phyloP scores from a whole-genome alignment of 2,113 vertebrate genomes.

The Leptosomus discolor region DNA sequence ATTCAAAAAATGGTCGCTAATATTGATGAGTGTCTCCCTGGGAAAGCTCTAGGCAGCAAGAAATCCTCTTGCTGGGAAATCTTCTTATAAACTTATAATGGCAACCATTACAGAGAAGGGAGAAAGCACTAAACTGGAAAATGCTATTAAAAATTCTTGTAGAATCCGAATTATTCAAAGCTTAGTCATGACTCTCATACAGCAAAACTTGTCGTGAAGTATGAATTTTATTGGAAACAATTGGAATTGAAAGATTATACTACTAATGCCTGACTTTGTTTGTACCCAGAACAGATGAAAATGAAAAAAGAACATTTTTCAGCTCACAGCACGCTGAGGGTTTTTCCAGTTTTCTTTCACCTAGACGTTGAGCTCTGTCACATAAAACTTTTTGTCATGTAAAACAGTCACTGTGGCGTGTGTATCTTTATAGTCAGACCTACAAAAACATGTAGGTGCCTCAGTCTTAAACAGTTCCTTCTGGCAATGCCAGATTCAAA shows the following conservation, averaged over 20 bases:
- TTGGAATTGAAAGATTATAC: not conserved
- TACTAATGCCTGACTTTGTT: not conserved
- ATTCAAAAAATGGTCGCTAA: not conserved
- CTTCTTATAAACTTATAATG: constrained; percentile 1
- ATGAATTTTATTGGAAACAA: constrained; percentile 18
- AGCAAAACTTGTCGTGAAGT: not conserved
- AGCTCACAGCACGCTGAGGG: not conserved
- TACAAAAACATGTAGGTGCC: not conserved
- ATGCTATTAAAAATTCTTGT: constrained; percentile 36
- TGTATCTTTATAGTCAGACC: not conserved
- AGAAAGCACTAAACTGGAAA: constrained; percentile 41
- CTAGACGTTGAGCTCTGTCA: not conserved
- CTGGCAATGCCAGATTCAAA: not conserved
- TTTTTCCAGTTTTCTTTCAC: not conserved
- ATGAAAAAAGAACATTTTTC: not conserved
- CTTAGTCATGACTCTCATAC: constrained; percentile 1
- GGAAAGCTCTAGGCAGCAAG: not conserved
- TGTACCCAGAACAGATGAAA: not conserved
- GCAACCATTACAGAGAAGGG: not conserved
- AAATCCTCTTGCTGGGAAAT: constrained; percentile 16
- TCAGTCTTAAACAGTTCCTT: not conserved
- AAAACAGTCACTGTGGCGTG: not conserved
- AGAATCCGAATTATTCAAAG: constrained; percentile 36
- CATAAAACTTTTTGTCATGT: not conserved
- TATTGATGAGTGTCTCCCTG: not conserved